phyloP scores from a whole-genome alignment of 2,113 vertebrate species.

The Lophochroa leadbeateri region DNA sequence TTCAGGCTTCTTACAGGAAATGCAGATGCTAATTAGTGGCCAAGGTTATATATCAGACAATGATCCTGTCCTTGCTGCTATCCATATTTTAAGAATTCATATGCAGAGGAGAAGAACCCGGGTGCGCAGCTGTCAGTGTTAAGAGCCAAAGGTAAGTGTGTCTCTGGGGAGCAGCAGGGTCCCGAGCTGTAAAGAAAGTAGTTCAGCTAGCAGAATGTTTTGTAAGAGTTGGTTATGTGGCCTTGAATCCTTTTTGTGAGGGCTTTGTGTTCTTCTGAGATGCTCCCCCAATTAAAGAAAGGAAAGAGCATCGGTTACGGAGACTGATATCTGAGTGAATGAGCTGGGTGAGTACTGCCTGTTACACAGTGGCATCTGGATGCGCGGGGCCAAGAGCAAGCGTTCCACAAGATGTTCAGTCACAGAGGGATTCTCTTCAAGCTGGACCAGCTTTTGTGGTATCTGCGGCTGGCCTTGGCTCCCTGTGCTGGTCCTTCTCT shows the following conservation, averaged over 20 bases:
- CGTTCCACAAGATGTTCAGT: fast-evolving
- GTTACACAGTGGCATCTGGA: fast-evolving
- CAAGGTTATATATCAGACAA: fast-evolving
- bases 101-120: fast-evolving
- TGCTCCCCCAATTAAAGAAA: not conserved
- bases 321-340: no score
- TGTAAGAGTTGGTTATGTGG: not conserved
- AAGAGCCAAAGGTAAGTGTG: not conserved
- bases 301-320: not conserved
- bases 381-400: fast-evolving
- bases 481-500: no score
- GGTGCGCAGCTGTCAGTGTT: fast-evolving
- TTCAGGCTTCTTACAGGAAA: not conserved
- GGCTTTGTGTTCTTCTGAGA: not conserved
- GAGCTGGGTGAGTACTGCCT: not conserved
- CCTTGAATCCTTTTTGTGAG: not conserved
- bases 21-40: not conserved
- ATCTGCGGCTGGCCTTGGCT: no score
- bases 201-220: not conserved
- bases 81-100: fast-evolving
- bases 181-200: fast-evolving
- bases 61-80: not conserved
- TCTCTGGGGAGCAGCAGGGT: fast-evolving
- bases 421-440: fast-evolving
- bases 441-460: fast-evolving